phyloP scores from a whole-genome alignment of 2,888 invertebrate species.

The Mimas tiliae region DNA sequence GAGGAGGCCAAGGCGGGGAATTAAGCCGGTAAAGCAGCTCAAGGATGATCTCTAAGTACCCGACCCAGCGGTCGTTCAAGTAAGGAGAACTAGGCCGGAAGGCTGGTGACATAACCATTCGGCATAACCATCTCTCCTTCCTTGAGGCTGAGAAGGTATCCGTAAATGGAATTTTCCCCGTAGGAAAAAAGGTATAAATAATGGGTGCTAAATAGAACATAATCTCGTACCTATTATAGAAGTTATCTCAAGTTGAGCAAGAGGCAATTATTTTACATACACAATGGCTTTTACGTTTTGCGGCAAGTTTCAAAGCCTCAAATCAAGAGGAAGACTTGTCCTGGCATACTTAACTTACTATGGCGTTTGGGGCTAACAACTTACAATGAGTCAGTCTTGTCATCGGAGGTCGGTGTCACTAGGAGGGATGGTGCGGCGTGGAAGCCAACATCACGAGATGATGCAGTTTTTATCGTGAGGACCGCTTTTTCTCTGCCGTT shows the following conservation, averaged over 20 bases:
- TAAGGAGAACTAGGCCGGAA: too few species aligned
- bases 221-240: background rate
- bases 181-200: background rate
- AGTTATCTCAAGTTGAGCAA: constrained; percentile 7
- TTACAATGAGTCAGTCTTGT: constrained; percentile 81
- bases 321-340: constrained; percentile 51
- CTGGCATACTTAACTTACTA: constrained; percentile 60
- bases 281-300: constrained; percentile 41
- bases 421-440: constrained; percentile 59
- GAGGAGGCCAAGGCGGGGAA: too few species aligned
- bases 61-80: too few species aligned
- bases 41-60: too few species aligned
- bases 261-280: constrained; percentile 41
- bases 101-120: too few species aligned
- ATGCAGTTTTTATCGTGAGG: constrained; percentile 93
- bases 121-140: too few species aligned
- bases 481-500: constrained; percentile 84
- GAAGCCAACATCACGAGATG: constrained; percentile 89
- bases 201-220: background rate
- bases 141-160: too few species aligned
- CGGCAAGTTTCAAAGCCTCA: constrained; percentile 46
- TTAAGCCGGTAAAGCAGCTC: too few species aligned
- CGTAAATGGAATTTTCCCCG: too few species aligned
- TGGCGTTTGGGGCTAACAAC: constrained; percentile 71
- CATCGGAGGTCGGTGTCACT: constrained; percentile 78